Conservation (phyloP, 2,797 vertebrate genomes). For the Xenops minutus region DNA sequence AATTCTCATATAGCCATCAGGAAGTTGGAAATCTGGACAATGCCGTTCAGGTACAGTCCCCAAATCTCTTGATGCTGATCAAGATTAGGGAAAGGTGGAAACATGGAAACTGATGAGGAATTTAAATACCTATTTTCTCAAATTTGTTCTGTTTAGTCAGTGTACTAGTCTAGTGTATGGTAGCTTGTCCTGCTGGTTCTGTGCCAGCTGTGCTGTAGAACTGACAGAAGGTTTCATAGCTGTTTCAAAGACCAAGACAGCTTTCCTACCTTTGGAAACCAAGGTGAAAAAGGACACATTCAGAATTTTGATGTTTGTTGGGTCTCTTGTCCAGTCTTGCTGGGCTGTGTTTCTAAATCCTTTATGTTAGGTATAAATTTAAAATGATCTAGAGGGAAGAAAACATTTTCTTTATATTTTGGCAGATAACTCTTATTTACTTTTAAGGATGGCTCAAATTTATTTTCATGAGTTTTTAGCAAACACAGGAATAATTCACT, state of each 20-base stretch:
- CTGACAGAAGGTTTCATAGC: not conserved
- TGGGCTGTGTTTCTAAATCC: not conserved
- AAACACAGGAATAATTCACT: not conserved
- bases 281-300: not conserved
- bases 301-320: not conserved
- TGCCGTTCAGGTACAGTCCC: accelerated
- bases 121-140: not conserved
- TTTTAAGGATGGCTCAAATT: not conserved
- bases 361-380: not conserved
- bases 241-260: not conserved
- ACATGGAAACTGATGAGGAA: not conserved
- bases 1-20: not conserved
- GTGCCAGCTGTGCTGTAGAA: not conserved
- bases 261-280: not conserved
- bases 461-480: not conserved
- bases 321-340: not conserved
- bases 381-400: not conserved
- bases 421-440: not conserved
- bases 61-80: not conserved
- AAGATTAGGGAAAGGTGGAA: not conserved
- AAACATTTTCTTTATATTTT: not conserved
- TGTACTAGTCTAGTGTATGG: accelerated
- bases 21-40: not conserved
- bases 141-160: not conserved
- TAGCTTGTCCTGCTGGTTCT: not conserved